phyloP scores from a whole-genome alignment of 2,888 invertebrate species.

The Taphrorychus bicolor region DNA sequence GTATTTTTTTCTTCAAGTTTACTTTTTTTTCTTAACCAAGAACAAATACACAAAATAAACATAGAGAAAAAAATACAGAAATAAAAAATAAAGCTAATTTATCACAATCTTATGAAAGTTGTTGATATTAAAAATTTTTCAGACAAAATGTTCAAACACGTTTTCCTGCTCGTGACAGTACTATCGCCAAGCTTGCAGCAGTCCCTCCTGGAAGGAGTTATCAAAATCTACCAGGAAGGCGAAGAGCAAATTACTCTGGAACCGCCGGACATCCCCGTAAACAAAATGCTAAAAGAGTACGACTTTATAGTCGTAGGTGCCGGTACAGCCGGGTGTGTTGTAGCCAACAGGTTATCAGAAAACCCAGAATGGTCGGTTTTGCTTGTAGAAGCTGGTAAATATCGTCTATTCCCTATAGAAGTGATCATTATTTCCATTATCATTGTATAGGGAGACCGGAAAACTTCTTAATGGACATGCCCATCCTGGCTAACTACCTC shows the following conservation, averaged over 20 bases:
- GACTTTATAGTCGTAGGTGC: conserved; percentile 83
- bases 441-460: conserved; percentile 65
- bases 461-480: conserved; percentile 77
- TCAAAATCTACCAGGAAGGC: conserved; percentile 65
- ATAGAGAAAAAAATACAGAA: no score
- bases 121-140: not conserved
- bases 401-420: not conserved
- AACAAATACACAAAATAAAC: no score
- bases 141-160: conserved; percentile 22
- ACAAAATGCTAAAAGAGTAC: conserved; percentile 66
- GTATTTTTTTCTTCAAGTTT: no score
- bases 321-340: conserved; percentile 79
- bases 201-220: conserved; percentile 60
- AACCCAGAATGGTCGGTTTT: conserved; percentile 72
- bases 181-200: no score
- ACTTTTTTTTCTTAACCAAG: no score
- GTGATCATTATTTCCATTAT: no score
- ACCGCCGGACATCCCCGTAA: conserved; percentile 63
- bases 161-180: conserved; percentile 28
- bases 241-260: conserved; percentile 62
- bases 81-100: no score
- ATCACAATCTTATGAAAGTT: no score
- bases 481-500: conserved; percentile 74
- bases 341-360: conserved; percentile 78
- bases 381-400: conserved; percentile 74